Evolutionary conservation across 2,113 vertebrate genomes (phyloP).

Genomic region (Bos taurus): DNA sequence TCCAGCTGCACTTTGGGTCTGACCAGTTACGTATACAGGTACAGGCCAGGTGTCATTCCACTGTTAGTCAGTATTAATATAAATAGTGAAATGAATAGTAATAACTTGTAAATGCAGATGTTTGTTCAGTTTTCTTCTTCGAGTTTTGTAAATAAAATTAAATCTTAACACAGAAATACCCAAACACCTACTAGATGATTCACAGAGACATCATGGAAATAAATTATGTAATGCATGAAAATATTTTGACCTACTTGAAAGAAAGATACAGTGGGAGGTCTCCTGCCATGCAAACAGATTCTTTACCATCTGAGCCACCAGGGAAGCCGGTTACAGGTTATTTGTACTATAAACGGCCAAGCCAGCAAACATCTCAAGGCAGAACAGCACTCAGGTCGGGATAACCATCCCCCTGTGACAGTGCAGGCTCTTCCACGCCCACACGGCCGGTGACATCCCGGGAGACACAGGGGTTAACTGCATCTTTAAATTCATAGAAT

Average conservation of each 20-base stretch:
- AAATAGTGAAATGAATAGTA: neutral
- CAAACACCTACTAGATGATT: neutral
- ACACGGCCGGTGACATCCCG: neutral
- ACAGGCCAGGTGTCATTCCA: neutral
- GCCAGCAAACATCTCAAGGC: neutral
- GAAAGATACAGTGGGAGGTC: neutral
- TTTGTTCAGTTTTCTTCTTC: slow-evolving; percentile 33
- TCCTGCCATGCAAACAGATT: neutral
- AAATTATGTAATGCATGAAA: slow-evolving; percentile 20
- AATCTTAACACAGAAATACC: neutral
- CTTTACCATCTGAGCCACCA: neutral
- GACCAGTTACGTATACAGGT: neutral
- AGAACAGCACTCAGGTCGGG: neutral
- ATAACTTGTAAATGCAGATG: neutral
- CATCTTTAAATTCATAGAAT: slow-evolving; percentile 18
- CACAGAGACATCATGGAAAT: slow-evolving; percentile 12
- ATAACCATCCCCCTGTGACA: neutral
- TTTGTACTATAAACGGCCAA: slow-evolving; percentile 5
- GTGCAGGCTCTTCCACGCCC: neutral
- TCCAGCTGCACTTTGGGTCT: neutral
- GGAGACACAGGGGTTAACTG: neutral
- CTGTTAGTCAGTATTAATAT: slow-evolving; percentile 23
- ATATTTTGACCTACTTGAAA: slow-evolving; percentile 33
- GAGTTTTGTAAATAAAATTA: slow-evolving; percentile 26
- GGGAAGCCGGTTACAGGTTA: neutral